These are phyloP conservation scores for Oreochromis grahami DNA, from an alignment of 2,797 vertebrate species.

Conservation along the genomic window DNA sequence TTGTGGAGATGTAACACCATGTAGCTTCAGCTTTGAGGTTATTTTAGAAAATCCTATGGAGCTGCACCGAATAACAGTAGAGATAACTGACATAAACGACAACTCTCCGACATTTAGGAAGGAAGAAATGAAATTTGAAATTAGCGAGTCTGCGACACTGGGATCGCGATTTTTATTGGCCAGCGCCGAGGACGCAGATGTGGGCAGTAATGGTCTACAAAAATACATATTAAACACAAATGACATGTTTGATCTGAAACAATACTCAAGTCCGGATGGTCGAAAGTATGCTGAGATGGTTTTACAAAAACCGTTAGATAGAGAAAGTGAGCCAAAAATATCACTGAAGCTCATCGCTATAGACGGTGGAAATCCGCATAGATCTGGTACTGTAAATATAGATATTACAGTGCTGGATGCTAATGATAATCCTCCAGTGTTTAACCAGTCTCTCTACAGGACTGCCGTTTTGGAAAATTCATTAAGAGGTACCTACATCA, in stretches of 20 bases:
- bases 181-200: constrained; percentile 38
- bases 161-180: constrained; percentile 35
- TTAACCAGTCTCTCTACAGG: constrained; percentile 52
- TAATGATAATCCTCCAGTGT: constrained; percentile 55
- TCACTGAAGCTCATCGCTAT: constrained; percentile 32
- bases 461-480: constrained; percentile 37
- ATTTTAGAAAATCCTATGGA: constrained; percentile 61
- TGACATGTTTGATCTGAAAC: constrained; percentile 25
- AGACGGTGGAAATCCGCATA: constrained; percentile 46
- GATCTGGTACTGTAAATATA: constrained; percentile 51
- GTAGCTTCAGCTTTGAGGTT: constrained; percentile 57
- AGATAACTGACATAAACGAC: constrained; percentile 60
- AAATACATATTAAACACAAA: constrained; percentile 26
- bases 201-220: constrained; percentile 35
- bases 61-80: constrained; percentile 21
- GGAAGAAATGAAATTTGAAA: constrained; percentile 31
- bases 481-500: constrained; percentile 13
- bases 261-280: constrained; percentile 30
- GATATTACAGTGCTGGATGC: constrained; percentile 31
- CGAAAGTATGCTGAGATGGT: constrained; percentile 42
- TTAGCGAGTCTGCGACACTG: constrained; percentile 15
- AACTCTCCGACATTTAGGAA: constrained; percentile 33
- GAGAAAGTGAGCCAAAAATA: constrained; percentile 29
- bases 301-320: constrained; percentile 40
- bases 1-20: constrained; percentile 48